A percentile compares a stretch with the other conserved stretches of the same genome.
These are phyloP conservation scores for Drosophila lini DNA, from an alignment of 1,140 invertebrate species.

Conservation along the genomic window DNA sequence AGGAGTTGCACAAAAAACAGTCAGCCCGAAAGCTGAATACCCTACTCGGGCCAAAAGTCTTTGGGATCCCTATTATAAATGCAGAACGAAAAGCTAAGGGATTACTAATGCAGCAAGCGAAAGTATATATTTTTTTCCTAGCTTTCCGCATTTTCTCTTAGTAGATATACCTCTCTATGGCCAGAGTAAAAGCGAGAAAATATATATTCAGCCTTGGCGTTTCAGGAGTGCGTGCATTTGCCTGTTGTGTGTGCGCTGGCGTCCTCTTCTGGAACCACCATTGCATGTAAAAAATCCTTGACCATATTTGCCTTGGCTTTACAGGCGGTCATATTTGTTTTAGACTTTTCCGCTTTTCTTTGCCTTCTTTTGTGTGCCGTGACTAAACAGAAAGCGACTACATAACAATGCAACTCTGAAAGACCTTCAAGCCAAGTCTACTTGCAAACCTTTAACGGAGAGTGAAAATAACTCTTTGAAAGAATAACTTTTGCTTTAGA, in stretches of 20 bases:
- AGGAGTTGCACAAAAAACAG: background rate
- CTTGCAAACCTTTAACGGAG: background rate
- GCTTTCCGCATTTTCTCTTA: background rate
- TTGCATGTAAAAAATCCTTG: conserved; percentile 21
- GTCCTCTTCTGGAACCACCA: conserved; percentile 17
- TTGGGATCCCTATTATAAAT: background rate
- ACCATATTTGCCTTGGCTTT: conserved; percentile 22
- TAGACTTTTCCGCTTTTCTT: conserved; percentile 21
- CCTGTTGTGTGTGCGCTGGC: conserved; percentile 10
- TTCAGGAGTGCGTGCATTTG: conserved; percentile 15
- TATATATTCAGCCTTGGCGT: conserved; percentile 17
- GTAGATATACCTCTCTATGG: background rate
- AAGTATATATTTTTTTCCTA: background rate
- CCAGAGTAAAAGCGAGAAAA: conserved; percentile 1
- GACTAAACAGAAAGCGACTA: conserved; percentile 14
- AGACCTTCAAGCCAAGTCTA: conserved; percentile 7
- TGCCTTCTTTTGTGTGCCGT: conserved; percentile 15
- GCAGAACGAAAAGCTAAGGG: too few relatives aligned
- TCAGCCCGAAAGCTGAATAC: background rate
- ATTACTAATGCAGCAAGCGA: too few relatives aligned
- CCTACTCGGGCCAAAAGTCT: background rate
- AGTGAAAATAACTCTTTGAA: conserved; percentile 7
- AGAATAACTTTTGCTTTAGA: background rate
- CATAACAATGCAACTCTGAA: conserved; percentile 16
- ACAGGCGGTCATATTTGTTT: conserved; percentile 22